Percentiles rank a stretch among this genome's conserved stretches.
Evolutionary conservation across 2,888 invertebrate species (phyloP).

Genomic region (Balanococcus diminutus): DNA sequence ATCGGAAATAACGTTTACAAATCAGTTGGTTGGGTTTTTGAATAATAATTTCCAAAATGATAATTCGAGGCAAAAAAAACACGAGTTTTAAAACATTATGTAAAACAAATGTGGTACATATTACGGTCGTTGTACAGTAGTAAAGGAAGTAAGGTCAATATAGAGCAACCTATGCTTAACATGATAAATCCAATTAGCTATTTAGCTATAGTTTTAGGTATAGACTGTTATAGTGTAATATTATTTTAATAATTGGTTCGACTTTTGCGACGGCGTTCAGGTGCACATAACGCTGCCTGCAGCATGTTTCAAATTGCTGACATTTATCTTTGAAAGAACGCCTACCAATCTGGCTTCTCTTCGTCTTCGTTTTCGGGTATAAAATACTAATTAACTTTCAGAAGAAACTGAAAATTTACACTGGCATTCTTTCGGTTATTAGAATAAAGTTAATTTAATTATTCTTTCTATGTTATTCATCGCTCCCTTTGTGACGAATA

Average conservation of each 20-base stretch:
- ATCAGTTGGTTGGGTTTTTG: neutral
- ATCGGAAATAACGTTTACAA: neutral
- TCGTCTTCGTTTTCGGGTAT: conserved; percentile 44
- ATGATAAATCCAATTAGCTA: conserved; percentile 49
- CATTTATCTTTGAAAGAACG: conserved; percentile 50
- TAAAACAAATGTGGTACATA: conserved; percentile 19
- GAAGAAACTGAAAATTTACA: conserved; percentile 26
- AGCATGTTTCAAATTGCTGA: conserved; percentile 51
- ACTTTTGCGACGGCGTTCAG: conserved; percentile 45
- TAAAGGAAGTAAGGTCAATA: conserved; percentile 42
- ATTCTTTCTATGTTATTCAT: neutral
- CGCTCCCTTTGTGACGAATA: neutral
- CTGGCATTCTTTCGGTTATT: conserved; percentile 26
- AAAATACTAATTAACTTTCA: conserved; percentile 50
- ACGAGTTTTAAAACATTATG: neutral
- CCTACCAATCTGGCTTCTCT: conserved; percentile 46
- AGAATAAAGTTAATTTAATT: conserved; percentile 23
- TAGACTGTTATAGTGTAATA: conserved; percentile 50
- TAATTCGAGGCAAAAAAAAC: neutral
- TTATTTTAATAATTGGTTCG: conserved; percentile 53
- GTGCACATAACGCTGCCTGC: conserved; percentile 32
- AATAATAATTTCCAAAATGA: neutral
- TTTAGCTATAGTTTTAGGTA: conserved; percentile 35
- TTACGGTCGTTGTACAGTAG: neutral
- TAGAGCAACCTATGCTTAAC: conserved; percentile 37